Percentiles rank a stretch among this genome's conserved stretches.
Evolutionary conservation across 2,113 vertebrate species (phyloP).

Genomic region (Melierax canorus): DNA sequence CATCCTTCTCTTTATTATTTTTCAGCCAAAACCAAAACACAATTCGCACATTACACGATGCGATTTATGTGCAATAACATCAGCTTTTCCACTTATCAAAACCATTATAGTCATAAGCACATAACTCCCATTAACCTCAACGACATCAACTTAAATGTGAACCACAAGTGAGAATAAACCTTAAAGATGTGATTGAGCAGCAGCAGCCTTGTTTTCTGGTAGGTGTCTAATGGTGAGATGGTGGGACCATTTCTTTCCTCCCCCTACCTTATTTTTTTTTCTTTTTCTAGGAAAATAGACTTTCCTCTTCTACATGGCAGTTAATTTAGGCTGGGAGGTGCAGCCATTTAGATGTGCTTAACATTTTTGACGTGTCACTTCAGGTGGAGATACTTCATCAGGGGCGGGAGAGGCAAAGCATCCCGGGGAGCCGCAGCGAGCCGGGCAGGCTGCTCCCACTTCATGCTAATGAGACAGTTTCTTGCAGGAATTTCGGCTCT

Average conservation of each 20-base stretch:
- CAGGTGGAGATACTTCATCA: neutral
- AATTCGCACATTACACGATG: neutral
- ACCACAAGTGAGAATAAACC: neutral
- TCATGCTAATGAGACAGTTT: neutral
- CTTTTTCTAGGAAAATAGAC: neutral
- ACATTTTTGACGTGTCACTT: neutral
- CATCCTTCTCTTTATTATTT: neutral
- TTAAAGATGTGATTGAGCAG: neutral
- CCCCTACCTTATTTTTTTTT: fast-evolving
- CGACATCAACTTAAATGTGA: neutral
- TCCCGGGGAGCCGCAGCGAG: neutral
- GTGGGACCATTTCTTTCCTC: neutral
- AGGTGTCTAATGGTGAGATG: neutral
- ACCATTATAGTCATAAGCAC: neutral
- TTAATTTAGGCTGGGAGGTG: neutral
- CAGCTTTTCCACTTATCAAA: neutral
- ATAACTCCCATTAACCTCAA: neutral
- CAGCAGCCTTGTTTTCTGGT: neutral
- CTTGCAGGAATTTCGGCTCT: neutral
- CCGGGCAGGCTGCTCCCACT: neutral
- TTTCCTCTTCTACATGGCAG: neutral
- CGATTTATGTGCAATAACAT: neutral
- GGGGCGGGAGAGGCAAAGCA: neutral
- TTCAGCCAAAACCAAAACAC: neutral
- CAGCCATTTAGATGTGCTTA: neutral